Percentiles rank a stretch among this genome's conserved stretches.
Conservation (phyloP, 2,113 vertebrate species). For the Azemiops feae region DNA sequence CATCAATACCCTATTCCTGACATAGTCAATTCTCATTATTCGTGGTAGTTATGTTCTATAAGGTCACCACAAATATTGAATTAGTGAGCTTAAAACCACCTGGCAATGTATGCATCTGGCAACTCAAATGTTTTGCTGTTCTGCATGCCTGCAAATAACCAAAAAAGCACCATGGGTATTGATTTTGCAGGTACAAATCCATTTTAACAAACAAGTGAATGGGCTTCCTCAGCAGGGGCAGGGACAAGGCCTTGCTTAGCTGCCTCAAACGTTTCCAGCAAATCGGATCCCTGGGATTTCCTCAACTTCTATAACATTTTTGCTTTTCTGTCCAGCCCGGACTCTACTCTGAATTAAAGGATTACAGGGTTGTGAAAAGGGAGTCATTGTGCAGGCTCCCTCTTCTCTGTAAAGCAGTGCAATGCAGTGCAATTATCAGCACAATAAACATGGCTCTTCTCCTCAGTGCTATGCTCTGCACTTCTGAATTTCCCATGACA, state of each 20-base stretch:
- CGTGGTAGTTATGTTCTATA: background rate
- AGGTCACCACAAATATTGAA: background rate
- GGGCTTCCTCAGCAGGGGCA: background rate
- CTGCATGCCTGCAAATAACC: background rate
- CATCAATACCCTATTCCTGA: background rate
- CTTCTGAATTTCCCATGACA: background rate
- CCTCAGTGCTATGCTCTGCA: background rate
- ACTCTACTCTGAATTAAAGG: background rate
- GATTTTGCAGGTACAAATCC: background rate
- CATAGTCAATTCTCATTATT: background rate
- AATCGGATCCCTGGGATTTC: background rate
- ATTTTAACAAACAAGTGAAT: background rate
- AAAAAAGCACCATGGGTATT: background rate
- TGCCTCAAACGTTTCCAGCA: background rate
- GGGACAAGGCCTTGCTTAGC: background rate
- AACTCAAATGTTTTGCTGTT: background rate
- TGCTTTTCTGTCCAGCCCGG: background rate
- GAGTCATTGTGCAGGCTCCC: background rate
- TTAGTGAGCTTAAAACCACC: background rate
- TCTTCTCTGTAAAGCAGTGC: background rate
- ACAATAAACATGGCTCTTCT: background rate
- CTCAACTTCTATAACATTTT: background rate
- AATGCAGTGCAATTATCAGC: background rate
- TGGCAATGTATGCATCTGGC: background rate
- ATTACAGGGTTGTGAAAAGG: background rate